phyloP scores from a whole-genome alignment of 92 coral and sea anemone species.

The Isaurus tuberculatus region DNA sequence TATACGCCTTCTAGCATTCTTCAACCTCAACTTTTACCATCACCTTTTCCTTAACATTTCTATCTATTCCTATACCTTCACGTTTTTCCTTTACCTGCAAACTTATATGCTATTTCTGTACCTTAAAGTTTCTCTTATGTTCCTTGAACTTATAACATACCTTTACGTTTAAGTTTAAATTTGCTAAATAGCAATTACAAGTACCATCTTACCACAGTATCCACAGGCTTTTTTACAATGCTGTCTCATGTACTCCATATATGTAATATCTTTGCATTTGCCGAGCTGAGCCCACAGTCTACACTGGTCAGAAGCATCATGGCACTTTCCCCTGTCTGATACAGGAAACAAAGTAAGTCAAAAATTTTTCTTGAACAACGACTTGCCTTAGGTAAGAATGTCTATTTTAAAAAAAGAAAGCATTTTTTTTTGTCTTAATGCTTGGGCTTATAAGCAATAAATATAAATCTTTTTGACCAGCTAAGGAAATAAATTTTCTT shows the following conservation, averaged over 20 bases:
- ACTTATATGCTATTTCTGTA: no score
- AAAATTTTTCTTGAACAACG: no score
- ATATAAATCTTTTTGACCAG: no score
- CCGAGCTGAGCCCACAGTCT: conserved; percentile 77
- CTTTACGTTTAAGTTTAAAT: background rate
- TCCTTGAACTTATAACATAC: no score
- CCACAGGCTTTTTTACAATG: conserved; percentile 89
- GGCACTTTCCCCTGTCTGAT: conserved; percentile 42
- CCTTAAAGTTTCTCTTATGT: no score
- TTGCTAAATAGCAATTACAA: background rate
- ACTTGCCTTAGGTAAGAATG: background rate
- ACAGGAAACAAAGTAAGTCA: background rate
- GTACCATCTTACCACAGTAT: conserved; percentile 69
- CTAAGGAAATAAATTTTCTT: no score
- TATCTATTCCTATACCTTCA: no score
- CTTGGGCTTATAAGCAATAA: background rate
- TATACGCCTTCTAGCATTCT: no score
- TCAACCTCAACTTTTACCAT: no score
- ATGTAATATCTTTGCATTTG: conserved; percentile 69
- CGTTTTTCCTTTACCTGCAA: no score
- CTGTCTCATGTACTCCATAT: conserved; percentile 79
- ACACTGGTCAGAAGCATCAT: conserved; percentile 69
- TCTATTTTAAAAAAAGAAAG: no score
- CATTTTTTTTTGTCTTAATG: background rate
- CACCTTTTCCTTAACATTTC: no score